A percentile compares a stretch with the other conserved stretches of the same genome.
These are phyloP conservation scores for Drusus annulatus DNA, from an alignment of 1,140 invertebrate species.

Conservation along the genomic window DNA sequence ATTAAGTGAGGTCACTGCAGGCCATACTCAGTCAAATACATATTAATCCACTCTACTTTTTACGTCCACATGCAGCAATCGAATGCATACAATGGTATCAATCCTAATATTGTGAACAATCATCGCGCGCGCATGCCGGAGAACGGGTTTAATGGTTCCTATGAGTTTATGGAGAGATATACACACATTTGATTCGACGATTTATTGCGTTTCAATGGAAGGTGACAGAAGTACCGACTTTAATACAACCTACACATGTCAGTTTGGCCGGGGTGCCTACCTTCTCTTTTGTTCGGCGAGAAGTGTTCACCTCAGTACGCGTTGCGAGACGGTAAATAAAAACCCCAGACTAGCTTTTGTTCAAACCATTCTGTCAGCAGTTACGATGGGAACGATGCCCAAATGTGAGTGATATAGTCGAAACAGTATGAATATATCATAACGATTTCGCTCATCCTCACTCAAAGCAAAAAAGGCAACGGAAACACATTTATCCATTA, in stretches of 20 bases:
- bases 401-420: too few species aligned
- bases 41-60: slow-evolving; percentile 6
- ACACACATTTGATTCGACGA: slow-evolving; percentile 13
- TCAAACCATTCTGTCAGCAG: too few species aligned
- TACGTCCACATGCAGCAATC: slow-evolving; percentile 17
- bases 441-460: too few species aligned
- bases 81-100: background rate
- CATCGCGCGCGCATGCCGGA: background rate
- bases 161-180: background rate
- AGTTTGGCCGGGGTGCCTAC: background rate
- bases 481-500: too few species aligned
- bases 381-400: too few species aligned
- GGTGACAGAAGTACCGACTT: slow-evolving; percentile 5
- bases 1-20: too few species aligned
- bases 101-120: slow-evolving; percentile 9
- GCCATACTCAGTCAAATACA: background rate
- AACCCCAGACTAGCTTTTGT: too few species aligned
- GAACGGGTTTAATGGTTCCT: background rate
- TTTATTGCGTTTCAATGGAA: slow-evolving; percentile 6
- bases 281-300: background rate
- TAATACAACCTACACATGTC: too few species aligned
- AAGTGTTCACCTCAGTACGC: too few species aligned
- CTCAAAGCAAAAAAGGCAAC: too few species aligned
- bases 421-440: too few species aligned
- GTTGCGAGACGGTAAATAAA: too few species aligned